Percentiles rank a stretch among this genome's conserved stretches.
Conservation (phyloP, 2,888 invertebrate species). For the Ophioninae sp. region DNA sequence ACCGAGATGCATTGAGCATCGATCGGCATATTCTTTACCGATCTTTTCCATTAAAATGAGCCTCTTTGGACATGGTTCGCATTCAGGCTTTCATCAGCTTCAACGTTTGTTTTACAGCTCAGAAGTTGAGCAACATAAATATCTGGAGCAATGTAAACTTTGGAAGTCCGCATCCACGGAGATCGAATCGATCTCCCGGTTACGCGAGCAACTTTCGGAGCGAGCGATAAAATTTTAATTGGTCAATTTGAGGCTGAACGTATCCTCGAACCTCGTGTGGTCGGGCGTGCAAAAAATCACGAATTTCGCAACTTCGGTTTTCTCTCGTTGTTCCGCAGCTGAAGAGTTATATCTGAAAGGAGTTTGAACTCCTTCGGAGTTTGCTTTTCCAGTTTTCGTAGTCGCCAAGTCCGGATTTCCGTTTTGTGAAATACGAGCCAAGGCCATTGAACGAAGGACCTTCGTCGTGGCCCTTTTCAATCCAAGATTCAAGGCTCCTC, state of each 20-base stretch:
- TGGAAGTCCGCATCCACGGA: neutral
- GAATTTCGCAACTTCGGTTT: neutral
- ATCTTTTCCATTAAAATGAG: neutral
- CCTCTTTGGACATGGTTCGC: neutral
- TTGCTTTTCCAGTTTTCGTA: neutral
- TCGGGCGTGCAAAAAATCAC: neutral
- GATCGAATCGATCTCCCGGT: neutral
- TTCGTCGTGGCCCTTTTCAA: conserved; percentile 26
- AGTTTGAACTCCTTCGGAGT: neutral
- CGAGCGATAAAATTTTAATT: conserved; percentile 23
- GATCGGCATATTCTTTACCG: neutral
- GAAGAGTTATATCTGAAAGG: neutral
- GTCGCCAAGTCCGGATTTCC: neutral
- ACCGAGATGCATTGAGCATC: neutral
- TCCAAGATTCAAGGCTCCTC: conserved; percentile 40
- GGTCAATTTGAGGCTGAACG: neutral
- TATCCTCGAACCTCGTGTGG: neutral
- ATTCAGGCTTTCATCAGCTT: neutral
- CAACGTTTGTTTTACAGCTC: neutral
- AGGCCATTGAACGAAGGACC: conserved; percentile 12
- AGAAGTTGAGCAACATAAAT: neutral
- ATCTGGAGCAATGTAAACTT: neutral
- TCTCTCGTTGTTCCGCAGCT: conserved; percentile 2
- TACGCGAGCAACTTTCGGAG: conserved; percentile 2
- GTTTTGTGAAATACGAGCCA: neutral